Conservation (phyloP, 2,113 vertebrate genomes). For the Recurvirostra avosetta region DNA sequence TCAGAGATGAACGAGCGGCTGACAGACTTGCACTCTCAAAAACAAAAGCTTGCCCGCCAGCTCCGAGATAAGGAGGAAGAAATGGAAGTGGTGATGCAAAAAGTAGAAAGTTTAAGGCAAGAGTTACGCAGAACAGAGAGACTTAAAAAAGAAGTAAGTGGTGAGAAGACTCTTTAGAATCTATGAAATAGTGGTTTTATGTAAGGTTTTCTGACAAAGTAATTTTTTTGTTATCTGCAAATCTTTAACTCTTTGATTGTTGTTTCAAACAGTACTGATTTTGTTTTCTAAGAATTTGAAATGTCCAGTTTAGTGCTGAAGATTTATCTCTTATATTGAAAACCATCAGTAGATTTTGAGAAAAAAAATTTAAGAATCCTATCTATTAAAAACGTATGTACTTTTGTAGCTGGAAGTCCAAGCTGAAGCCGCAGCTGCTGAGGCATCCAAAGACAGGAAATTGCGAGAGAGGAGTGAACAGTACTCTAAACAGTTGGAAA, state of each 20-base stretch:
- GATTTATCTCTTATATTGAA: neutral
- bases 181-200: slow-evolving; percentile 12
- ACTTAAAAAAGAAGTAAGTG: slow-evolving; percentile 94
- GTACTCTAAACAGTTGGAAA: slow-evolving; percentile 92
- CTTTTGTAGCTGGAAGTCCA: slow-evolving; percentile 88
- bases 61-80: slow-evolving; percentile 98
- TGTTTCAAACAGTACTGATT: neutral
- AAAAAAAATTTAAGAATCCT: neutral
- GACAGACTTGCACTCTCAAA: slow-evolving; percentile 91
- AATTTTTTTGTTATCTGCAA: neutral
- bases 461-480: slow-evolving; percentile 92
- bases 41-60: slow-evolving; percentile 93
- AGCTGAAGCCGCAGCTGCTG: slow-evolving; percentile 84
- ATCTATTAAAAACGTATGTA: slow-evolving; percentile 40
- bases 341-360: neutral
- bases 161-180: slow-evolving; percentile 61
- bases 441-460: slow-evolving; percentile 94
- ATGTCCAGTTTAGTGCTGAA: slow-evolving; percentile 13
- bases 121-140: slow-evolving; percentile 95
- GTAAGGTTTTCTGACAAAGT: slow-evolving; percentile 43
- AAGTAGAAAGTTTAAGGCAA: slow-evolving; percentile 89
- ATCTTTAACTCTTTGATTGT: slow-evolving; percentile 6
- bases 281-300: slow-evolving; percentile 35
- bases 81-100: slow-evolving; percentile 90
- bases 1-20: slow-evolving; percentile 94